Evolutionary conservation across 2,113 vertebrate genomes (phyloP).

Genomic region (Eudyptes chrysolophus): DNA sequence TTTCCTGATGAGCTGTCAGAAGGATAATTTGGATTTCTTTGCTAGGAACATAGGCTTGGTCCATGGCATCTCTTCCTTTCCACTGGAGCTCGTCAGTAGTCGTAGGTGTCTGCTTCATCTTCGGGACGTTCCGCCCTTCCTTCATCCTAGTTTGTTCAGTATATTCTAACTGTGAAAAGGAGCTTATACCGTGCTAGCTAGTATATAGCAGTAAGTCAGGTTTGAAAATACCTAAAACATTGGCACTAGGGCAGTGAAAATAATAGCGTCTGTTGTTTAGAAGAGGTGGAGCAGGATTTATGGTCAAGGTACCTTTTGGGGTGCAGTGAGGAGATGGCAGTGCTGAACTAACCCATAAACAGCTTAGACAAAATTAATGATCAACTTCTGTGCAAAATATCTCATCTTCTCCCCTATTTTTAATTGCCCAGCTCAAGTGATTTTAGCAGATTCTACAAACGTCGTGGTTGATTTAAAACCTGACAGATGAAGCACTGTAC

Average conservation of each 20-base stretch:
- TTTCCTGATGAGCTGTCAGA: background rate
- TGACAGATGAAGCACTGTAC: background rate
- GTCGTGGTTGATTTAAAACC: background rate
- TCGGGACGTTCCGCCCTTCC: background rate
- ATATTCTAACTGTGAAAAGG: background rate
- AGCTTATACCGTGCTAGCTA: background rate
- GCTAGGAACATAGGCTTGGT: background rate
- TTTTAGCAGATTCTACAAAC: background rate
- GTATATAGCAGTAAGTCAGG: fast-evolving
- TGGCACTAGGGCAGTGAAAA: background rate
- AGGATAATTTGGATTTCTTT: background rate
- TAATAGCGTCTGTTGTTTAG: background rate
- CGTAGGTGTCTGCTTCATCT: background rate
- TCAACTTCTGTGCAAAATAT: background rate
- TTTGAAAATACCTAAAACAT: background rate
- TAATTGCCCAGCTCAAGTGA: background rate
- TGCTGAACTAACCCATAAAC: background rate
- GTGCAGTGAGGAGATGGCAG: background rate
- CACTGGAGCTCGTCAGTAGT: background rate
- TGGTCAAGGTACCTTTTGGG: background rate
- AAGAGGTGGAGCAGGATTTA: background rate
- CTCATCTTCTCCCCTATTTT: background rate
- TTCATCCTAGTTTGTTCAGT: background rate
- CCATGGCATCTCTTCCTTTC: background rate
- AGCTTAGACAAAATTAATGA: background rate